These are phyloP conservation scores for Agriopis leucophaearia DNA, from an alignment of 2,888 invertebrate genomes.

Conservation along the genomic window DNA sequence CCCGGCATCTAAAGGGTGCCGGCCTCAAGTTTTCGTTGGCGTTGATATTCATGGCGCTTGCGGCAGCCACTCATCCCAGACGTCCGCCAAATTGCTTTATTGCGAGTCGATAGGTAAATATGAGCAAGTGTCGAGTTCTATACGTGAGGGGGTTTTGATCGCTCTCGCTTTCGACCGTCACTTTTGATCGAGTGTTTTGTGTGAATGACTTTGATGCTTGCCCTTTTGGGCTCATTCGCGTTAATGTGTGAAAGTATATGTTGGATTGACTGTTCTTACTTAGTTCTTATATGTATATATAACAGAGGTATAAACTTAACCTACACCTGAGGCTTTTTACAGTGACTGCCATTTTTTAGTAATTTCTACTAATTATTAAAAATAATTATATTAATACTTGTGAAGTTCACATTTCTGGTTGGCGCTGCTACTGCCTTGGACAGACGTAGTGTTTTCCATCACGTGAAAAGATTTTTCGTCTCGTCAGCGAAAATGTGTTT, in stretches of 20 bases:
- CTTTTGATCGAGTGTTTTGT: conserved; percentile 17
- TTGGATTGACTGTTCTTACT: neutral
- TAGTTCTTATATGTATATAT: neutral
- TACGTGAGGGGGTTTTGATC: conserved; percentile 26
- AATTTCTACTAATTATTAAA: too few relatives aligned
- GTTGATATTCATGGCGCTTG: conserved; percentile 77
- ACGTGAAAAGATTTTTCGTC: too few relatives aligned
- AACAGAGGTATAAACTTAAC: neutral
- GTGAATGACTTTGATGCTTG: conserved; percentile 10
- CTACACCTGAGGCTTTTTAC: too few relatives aligned
- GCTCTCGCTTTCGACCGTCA: conserved; percentile 20
- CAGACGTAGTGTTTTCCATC: too few relatives aligned
- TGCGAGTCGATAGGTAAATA: conserved; percentile 70
- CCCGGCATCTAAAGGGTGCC: conserved; percentile 45
- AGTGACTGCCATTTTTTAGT: too few relatives aligned
- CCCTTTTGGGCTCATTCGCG: conserved; percentile 5
- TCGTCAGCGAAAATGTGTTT: too few relatives aligned
- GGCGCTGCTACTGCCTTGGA: too few relatives aligned
- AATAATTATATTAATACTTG: too few relatives aligned
- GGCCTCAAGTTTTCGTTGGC: conserved; percentile 59
- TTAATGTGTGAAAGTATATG: neutral
- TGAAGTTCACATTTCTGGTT: too few relatives aligned
- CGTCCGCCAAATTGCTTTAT: conserved; percentile 80
- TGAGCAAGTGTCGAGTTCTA: conserved; percentile 50
- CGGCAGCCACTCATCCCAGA: conserved; percentile 62